Base-by-base conservation (phyloP, 2,113 vertebrate species). In the Blennius ocellaris region DNA sequence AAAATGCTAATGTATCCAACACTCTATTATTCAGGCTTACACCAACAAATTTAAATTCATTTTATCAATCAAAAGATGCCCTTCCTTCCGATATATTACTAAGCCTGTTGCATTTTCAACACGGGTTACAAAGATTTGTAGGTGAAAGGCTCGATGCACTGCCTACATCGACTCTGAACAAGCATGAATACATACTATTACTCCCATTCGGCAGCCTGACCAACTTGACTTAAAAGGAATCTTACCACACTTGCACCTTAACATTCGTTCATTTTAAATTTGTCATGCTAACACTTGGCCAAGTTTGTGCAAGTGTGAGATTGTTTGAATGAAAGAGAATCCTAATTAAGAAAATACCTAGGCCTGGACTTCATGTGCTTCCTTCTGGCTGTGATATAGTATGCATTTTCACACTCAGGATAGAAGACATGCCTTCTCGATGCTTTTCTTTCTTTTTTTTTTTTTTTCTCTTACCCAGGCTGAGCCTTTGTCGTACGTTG, bases 401-500 rank as follows among this genome's bases (percentile, higher is more conserved):
- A 3, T 37, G 37, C 9, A 6, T 41, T 40, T 7, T 60, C 52
- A n/a, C 9, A 14, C 40, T 49, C 38, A 11, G 6, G 63, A 16
- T 15, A 52, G 11, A 6, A 61, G 38, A 37, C 21, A 30, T 48
- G 49, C 50, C n/a, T n/a, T 38, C 11, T 70, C 7, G 10, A 37
- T 39, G 1, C 45, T 55, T 77, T 56, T 8, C 21, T 30, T 30
- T 67, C 0, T 53, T 73, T 38, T 49, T 60, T 40, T 53, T 52
- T 44, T 43, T 10, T 43, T 56, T 60, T 57, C 6, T 57, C 40
- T 62, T 69, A 93, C 94, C 73, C 94, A 96, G 90, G 96, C 95
- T 0, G 96, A 93, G 95, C 54, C 94, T 77, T 87, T 93, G 61
- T 94, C 97, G 0, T 98, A 98, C 0, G 90, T 99, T 0, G 98